phyloP scores from a whole-genome alignment of 92 coral and sea anemone genomes.

The Epizoanthus illoricatus region DNA sequence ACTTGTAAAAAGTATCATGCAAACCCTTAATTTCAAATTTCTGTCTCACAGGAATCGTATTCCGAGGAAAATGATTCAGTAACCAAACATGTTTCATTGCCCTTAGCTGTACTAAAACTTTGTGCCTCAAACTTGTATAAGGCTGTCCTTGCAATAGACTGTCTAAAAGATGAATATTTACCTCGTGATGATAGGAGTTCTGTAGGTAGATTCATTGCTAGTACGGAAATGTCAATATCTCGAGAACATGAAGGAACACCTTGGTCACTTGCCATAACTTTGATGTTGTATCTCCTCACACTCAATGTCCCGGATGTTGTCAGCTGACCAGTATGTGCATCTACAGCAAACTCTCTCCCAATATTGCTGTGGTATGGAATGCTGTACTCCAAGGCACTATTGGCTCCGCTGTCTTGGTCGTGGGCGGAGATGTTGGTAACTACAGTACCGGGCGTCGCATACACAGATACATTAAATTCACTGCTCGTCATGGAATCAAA shows the following conservation, averaged over 20 bases:
- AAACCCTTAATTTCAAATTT: too few species aligned
- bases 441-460: constrained; percentile 38
- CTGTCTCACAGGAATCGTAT: too few species aligned
- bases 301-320: constrained; percentile 19
- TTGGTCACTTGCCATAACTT: constrained; percentile 60
- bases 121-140: too few species aligned
- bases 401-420: constrained; percentile 64
- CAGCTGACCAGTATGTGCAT: constrained; percentile 42
- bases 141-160: too few species aligned
- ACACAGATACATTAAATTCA: constrained; percentile 38
- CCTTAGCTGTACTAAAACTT: too few species aligned
- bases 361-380: constrained; percentile 20
- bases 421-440: constrained; percentile 44
- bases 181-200: constrained; percentile 7
- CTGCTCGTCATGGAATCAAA: constrained; percentile 40
- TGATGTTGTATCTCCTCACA: constrained; percentile 38
- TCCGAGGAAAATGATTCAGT: too few species aligned
- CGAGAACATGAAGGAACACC: constrained; percentile 63
- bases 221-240: constrained; percentile 41
- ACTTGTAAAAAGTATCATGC: too few species aligned
- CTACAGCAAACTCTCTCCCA: constrained; percentile 38
- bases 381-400: constrained; percentile 56
- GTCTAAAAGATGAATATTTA: background rate
- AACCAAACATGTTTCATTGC: too few species aligned
- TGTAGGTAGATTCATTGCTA: constrained; percentile 15